These are phyloP conservation scores for Sorex maritimensis DNA, from an alignment of 2,797 vertebrate genomes.

Conservation along the genomic window DNA sequence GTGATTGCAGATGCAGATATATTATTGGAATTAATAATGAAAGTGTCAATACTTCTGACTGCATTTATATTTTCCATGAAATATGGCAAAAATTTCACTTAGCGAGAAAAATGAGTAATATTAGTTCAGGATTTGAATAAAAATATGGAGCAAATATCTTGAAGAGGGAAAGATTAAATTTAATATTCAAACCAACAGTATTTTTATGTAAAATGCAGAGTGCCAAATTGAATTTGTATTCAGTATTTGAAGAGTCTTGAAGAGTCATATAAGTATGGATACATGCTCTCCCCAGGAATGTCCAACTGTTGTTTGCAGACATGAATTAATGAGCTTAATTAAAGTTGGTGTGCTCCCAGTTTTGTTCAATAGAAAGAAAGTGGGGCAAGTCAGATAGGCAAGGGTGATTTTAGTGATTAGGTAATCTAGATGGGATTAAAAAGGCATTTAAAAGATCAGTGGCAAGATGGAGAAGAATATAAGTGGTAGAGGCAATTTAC, in stretches of 20 bases:
- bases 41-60: slow-evolving; percentile 1
- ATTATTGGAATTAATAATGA: background rate
- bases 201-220: background rate
- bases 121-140: slow-evolving; percentile 22
- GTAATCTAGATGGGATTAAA: background rate
- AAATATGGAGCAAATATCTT: slow-evolving; percentile 4
- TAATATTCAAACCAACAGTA: slow-evolving; percentile 26
- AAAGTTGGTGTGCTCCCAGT: background rate
- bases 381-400: background rate
- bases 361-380: background rate
- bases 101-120: background rate
- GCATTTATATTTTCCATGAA: slow-evolving; percentile 1
- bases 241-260: background rate
- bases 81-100: background rate
- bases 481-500: background rate
- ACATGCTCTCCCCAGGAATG: background rate
- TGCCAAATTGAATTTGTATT: slow-evolving; percentile 33
- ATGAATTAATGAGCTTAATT: background rate
- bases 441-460: background rate
- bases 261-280: background rate
- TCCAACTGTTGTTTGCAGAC: slow-evolving; percentile 49
- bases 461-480: background rate
- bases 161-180: slow-evolving; percentile 3
- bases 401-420: too few species aligned
- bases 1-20: background rate